phyloP scores from a whole-genome alignment of 2,888 invertebrate species.

The Ophonus ardosiacus region DNA sequence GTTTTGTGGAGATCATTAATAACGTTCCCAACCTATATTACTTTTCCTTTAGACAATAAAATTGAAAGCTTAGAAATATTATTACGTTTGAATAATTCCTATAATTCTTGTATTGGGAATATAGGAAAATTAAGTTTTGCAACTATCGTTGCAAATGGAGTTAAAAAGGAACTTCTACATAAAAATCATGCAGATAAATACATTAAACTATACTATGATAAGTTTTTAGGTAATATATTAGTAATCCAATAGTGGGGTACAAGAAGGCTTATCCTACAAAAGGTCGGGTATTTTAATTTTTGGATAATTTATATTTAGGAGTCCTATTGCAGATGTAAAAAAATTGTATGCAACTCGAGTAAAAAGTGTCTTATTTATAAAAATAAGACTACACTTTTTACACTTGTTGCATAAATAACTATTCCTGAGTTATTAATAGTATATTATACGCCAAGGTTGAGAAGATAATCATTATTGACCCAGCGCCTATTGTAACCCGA shows the following conservation, averaged over 20 bases:
- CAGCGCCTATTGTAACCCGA: no score
- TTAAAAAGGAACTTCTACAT: background rate
- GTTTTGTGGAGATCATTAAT: background rate
- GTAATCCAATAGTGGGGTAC: background rate
- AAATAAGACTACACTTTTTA: no score
- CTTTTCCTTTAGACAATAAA: background rate
- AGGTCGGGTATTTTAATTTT: no score
- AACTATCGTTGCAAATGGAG: background rate
- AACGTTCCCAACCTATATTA: background rate
- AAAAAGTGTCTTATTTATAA: no score
- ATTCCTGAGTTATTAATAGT: no score
- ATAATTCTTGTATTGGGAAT: background rate
- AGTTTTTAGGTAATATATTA: background rate
- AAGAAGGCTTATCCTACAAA: no score
- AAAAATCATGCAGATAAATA: slow-evolving; percentile 27
- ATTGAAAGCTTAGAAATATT: slow-evolving; percentile 13
- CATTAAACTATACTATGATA: background rate
- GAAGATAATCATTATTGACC: no score
- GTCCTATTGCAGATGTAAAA: no score
- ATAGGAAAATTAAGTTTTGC: slow-evolving; percentile 32
- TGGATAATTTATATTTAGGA: no score
- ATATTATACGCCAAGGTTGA: no score
- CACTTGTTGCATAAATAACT: no score
- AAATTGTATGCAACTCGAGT: no score
- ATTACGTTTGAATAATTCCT: background rate